These are phyloP conservation scores for Myoxocephalus aenaeus DNA, from an alignment of 2,797 vertebrate genomes.

Conservation along the genomic window DNA sequence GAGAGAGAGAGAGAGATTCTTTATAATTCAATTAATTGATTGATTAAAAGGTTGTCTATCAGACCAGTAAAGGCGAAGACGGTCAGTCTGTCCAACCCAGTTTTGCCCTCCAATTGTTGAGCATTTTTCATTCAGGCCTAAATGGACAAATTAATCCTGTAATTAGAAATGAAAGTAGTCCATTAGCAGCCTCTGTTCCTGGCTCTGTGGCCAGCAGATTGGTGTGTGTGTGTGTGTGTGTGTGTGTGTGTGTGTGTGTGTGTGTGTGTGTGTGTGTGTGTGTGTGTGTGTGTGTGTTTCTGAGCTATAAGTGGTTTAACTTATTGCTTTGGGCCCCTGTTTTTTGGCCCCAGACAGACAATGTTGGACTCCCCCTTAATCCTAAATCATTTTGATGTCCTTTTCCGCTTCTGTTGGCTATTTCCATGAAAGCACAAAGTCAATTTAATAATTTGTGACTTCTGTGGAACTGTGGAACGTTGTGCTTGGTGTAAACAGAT, in stretches of 20 bases:
- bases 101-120: slow-evolving; percentile 47
- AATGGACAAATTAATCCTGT: slow-evolving; percentile 77
- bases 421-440: slow-evolving; percentile 12
- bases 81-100: slow-evolving; percentile 28
- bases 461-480: not conserved
- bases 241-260: slow-evolving; percentile 35
- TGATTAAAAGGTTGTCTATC: slow-evolving; percentile 36
- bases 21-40: slow-evolving; percentile 41
- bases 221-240: slow-evolving; percentile 33
- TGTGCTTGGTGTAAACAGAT: slow-evolving; percentile 16
- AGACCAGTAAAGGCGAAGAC: slow-evolving; percentile 2
- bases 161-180: slow-evolving; percentile 78
- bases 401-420: not conserved
- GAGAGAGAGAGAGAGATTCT: slow-evolving; percentile 16
- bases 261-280: slow-evolving; percentile 35
- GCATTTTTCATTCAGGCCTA: slow-evolving; percentile 62
- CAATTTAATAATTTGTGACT: not conserved
- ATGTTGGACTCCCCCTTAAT: slow-evolving; percentile 7
- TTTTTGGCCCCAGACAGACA: slow-evolving; percentile 19
- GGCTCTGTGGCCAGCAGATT: slow-evolving; percentile 50
- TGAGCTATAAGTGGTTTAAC: slow-evolving; percentile 34
- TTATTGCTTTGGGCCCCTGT: slow-evolving; percentile 37
- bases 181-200: slow-evolving; percentile 70
- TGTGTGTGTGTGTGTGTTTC: slow-evolving; percentile 31
- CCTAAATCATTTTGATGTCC: slow-evolving; percentile 12